A percentile compares a stretch with the other conserved stretches of the same genome.
These are phyloP conservation scores for Torymus texanus DNA, from an alignment of 2,888 invertebrate genomes.

Conservation along the genomic window DNA sequence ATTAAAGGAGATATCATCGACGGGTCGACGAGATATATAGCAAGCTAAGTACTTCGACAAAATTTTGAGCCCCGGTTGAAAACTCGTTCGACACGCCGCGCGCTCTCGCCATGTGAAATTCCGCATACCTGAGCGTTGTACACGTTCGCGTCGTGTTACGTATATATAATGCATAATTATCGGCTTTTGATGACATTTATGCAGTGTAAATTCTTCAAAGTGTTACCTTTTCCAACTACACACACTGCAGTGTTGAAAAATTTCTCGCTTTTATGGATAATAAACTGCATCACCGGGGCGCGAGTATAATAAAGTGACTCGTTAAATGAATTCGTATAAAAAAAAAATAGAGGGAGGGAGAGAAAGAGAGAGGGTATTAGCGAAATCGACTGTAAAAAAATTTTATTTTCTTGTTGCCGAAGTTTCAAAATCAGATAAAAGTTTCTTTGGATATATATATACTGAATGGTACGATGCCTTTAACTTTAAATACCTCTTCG, in stretches of 20 bases:
- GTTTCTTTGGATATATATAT: too few relatives aligned
- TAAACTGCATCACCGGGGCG: too few relatives aligned
- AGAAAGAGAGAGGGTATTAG: too few relatives aligned
- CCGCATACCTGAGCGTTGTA: too few relatives aligned
- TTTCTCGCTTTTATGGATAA: background rate
- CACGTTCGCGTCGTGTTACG: too few relatives aligned
- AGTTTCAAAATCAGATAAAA: background rate
- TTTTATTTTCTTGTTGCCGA: background rate
- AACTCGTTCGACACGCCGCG: too few relatives aligned
- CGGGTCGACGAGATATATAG: background rate
- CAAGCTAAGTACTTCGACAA: conserved; percentile 11
- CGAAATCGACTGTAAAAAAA: background rate
- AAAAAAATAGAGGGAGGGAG: too few relatives aligned
- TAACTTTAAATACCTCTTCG: too few relatives aligned
- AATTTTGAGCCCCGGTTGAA: conserved; percentile 16
- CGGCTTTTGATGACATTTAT: conserved; percentile 27
- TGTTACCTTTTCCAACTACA: background rate
- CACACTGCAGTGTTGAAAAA: background rate
- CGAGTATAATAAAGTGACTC: too few relatives aligned
- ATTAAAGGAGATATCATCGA: conserved; percentile 38
- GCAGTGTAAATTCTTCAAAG: conserved; percentile 25
- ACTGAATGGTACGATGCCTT: too few relatives aligned
- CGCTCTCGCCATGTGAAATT: too few relatives aligned
- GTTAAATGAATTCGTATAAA: too few relatives aligned
- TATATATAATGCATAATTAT: conserved; percentile 22